A percentile compares a stretch with the other conserved stretches of the same genome.
Evolutionary conservation across 1,140 invertebrate species (phyloP).

Genomic region (Meloidogyne hapla): DNA sequence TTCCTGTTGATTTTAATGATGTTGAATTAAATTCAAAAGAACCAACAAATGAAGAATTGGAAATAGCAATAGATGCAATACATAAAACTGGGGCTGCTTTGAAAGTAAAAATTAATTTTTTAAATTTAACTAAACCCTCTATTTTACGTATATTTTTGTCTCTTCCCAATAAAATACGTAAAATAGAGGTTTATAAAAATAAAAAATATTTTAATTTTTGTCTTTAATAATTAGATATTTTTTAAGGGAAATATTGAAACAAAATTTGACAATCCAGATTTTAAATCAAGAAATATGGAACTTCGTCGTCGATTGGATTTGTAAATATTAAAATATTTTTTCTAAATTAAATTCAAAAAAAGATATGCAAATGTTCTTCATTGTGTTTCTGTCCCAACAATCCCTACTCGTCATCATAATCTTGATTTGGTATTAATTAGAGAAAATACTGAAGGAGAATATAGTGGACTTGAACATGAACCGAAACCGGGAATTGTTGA

Average conservation of each 20-base stretch:
- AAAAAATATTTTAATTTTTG: not conserved
- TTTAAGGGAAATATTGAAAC: constrained; percentile 63
- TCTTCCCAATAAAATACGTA: too few relatives aligned
- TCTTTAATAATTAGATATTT: constrained; percentile 1
- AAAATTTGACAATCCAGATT: constrained; percentile 62
- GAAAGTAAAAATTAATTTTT: constrained; percentile 44
- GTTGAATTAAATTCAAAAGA: constrained; percentile 82
- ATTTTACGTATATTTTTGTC: too few relatives aligned
- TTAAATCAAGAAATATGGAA: constrained; percentile 60
- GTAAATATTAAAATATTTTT: constrained; percentile 30
- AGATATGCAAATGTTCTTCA: constrained; percentile 88
- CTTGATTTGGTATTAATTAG: constrained; percentile 76
- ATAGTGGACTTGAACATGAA: constrained; percentile 93
- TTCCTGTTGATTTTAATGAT: constrained; percentile 93
- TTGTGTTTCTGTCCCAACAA: constrained; percentile 86
- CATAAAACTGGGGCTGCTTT: constrained; percentile 89
- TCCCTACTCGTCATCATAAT: constrained; percentile 81
- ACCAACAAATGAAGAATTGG: constrained; percentile 77
- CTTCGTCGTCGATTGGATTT: constrained; percentile 55
- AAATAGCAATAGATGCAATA: constrained; percentile 91
- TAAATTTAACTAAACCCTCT: too few relatives aligned
- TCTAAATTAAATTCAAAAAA: constrained; percentile 68
- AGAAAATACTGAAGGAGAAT: constrained; percentile 77
- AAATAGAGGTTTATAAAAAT: constrained; percentile 10
- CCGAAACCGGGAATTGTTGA: constrained; percentile 89